phyloP scores from a whole-genome alignment of 1,140 invertebrate genomes.

The Lepidotrigona ventralis region DNA sequence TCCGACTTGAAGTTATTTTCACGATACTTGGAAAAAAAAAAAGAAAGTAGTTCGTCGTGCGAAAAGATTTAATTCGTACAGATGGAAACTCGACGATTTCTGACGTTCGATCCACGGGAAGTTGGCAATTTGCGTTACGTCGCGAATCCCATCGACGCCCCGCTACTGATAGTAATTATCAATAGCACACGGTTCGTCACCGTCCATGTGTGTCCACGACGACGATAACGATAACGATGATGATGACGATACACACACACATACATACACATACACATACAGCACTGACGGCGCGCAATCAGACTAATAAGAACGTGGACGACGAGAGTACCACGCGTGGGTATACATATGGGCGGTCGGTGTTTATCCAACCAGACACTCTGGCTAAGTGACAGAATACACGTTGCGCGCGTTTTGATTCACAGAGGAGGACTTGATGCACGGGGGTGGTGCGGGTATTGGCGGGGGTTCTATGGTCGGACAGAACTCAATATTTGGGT shows the following conservation, averaged over 20 bases:
- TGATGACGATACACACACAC: background rate
- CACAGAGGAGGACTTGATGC: slow-evolving; percentile 79
- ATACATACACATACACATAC: too few species aligned
- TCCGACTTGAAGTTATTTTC: too few species aligned
- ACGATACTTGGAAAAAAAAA: too few species aligned
- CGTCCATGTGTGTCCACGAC: slow-evolving; percentile 2
- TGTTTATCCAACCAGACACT: slow-evolving; percentile 56
- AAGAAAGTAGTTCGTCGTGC: background rate
- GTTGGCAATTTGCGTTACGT: slow-evolving; percentile 21
- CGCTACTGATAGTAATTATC: slow-evolving; percentile 11
- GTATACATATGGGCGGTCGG: slow-evolving; percentile 3
- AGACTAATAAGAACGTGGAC: slow-evolving; percentile 58
- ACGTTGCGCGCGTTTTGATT: slow-evolving; percentile 68
- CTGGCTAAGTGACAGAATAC: slow-evolving; percentile 60
- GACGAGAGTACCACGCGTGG: background rate
- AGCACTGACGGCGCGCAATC: slow-evolving; percentile 26
- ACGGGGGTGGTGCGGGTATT: slow-evolving; percentile 76
- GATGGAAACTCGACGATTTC: background rate
- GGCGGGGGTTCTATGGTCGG: slow-evolving; percentile 79
- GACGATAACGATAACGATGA: slow-evolving; percentile 2
- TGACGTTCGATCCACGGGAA: slow-evolving; percentile 39
- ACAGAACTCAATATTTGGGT: slow-evolving; percentile 86
- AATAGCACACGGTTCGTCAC: slow-evolving; percentile 29
- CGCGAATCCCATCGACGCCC: background rate
- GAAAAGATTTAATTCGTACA: background rate